These are phyloP conservation scores for Acrossocheilus wenchowensis DNA, from an alignment of 2,797 vertebrate species.

Conservation along the genomic window DNA sequence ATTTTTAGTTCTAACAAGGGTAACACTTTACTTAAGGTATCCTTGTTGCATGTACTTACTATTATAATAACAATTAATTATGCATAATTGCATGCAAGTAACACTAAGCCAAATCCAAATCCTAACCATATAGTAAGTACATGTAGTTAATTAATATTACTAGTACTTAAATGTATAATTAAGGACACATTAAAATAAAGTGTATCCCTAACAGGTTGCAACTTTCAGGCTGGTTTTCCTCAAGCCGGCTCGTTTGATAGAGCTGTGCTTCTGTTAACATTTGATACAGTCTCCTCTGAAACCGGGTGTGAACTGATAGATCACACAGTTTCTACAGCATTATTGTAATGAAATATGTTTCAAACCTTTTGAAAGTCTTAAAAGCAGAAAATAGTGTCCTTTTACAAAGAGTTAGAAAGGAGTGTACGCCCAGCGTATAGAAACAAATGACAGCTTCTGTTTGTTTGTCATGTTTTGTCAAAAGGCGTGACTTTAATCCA, in stretches of 20 bases:
- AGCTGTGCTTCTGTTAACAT: not conserved
- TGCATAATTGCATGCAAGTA: no score
- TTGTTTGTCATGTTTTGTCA: not conserved
- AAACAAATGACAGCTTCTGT: not conserved
- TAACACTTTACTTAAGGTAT: no score
- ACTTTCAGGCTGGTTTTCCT: not conserved
- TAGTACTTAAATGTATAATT: no score
- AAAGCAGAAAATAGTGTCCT: not conserved
- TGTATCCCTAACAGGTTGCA: no score
- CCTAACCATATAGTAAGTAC: no score
- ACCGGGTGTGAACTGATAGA: constrained; percentile 3
- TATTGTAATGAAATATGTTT: not conserved
- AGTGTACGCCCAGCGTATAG: not conserved
- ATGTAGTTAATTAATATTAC: no score
- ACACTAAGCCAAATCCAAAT: no score
- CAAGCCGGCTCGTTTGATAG: not conserved
- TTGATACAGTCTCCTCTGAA: constrained; percentile 7
- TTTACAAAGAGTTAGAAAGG: not conserved
- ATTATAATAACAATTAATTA: no score
- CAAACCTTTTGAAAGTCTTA: not conserved
- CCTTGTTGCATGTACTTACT: no score
- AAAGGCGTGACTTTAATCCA: constrained; percentile 9
- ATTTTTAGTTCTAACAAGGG: not conserved
- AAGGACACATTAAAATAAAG: no score
- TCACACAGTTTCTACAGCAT: not conserved